Evolutionary conservation across 2,888 invertebrate species (phyloP), one percentile per base, ranked within the genome.

Genomic region (Xanthostigma xanthostigma): DNA sequence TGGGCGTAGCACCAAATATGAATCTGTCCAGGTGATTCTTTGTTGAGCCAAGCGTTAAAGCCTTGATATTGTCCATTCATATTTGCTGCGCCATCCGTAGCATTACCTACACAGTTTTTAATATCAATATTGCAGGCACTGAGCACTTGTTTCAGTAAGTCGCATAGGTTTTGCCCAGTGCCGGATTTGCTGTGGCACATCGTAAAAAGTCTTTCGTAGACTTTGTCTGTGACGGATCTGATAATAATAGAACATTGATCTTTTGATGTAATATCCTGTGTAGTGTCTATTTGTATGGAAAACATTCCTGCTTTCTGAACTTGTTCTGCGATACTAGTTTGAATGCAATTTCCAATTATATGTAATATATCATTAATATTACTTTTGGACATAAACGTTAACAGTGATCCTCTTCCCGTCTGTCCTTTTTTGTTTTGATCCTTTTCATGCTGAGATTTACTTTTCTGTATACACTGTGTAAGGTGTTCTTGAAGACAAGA

Each of bases 1-100:
- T 53, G 52, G 35, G 49, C 52, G 40, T 52, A 50, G 44, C 52
- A 55, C 55, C 53, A 55, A n/a, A 55, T 43, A 44, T 55, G 54
- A 41, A 52, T 38, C 44, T 54, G 51, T 12, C 50, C 41, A 14
- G 50, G 46, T 35, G 41, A 34, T 42, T 44, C 13, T 47, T 41
- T 45, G 14, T 42, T 49, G 9, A 51, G 37, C 46, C 49, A 47
- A 33, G 48, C 43, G 12, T 41, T 43, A 37, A 54, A 50, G 13
- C 51, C 50, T 43, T 55, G 50, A 45, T 55, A 53, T 45, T 45
- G 39, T 9, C 52, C 53, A 34, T 53, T 43, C 52, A 54, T 54
- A 49, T 54, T 54, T 40, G 49, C 48, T 9, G 52, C 52, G 36
- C 54, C 54, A 37, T 54, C 51, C 9, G 53, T 54, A 38, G 52